phyloP scores from a whole-genome alignment of 2,113 vertebrate genomes.

The Pitta sordida region DNA sequence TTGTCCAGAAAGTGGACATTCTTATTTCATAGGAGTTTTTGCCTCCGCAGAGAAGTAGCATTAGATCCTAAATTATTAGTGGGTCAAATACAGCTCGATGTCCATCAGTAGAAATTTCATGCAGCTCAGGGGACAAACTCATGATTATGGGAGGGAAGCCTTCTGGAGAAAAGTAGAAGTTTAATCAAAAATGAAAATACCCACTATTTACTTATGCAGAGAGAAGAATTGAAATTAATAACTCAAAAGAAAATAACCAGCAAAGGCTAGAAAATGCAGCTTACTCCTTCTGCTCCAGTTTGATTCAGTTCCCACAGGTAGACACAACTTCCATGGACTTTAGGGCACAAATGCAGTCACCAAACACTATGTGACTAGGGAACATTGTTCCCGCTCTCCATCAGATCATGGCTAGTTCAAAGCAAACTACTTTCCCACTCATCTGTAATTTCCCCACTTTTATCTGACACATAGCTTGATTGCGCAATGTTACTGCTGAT shows the following conservation, averaged over 20 bases:
- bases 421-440: neutral
- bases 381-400: neutral
- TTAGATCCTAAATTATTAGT: neutral
- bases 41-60: neutral
- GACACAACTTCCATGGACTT: neutral
- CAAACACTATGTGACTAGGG: rapidly evolving
- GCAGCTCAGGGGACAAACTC: neutral
- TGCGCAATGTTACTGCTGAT: neutral
- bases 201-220: neutral
- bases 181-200: neutral
- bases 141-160: neutral
- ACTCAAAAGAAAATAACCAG: neutral
- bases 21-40: neutral
- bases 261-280: neutral
- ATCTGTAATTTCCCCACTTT: neutral
- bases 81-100: neutral
- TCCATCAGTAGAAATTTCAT: neutral
- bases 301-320: neutral
- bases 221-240: neutral
- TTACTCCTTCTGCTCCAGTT: neutral
- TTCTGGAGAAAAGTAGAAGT: neutral
- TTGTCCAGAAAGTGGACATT: rapidly evolving
- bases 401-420: neutral
- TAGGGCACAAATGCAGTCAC: neutral
- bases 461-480: neutral